A percentile compares a stretch with the other conserved stretches of the same genome.
Conservation (phyloP, 92 coral and sea anemone genomes). For the Actinernus sp. region DNA sequence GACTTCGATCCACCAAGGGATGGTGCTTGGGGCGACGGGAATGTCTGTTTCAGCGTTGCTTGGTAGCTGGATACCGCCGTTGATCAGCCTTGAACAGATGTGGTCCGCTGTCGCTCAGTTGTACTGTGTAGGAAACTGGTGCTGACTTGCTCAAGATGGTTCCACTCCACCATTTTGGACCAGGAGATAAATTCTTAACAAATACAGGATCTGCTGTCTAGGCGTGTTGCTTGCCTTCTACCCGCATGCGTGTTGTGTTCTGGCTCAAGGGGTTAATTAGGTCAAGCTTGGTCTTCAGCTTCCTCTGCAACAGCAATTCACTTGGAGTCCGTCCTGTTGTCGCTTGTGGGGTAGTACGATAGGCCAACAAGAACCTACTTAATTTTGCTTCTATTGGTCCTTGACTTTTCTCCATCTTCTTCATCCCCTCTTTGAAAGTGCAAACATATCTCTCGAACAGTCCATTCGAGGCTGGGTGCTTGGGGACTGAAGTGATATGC, state of each 20-base stretch:
- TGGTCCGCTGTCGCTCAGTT: neutral
- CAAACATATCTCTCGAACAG: constrained; percentile 33
- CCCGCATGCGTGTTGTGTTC: constrained; percentile 1
- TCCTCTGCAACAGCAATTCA: constrained; percentile 21
- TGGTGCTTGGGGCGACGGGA: no score
- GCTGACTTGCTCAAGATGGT: neutral
- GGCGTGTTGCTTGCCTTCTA: constrained; percentile 13
- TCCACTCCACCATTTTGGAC: neutral
- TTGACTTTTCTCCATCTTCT: constrained; percentile 22
- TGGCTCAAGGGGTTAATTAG: constrained; percentile 34
- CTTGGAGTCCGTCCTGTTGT: constrained; percentile 35
- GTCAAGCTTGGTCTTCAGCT: constrained; percentile 28
- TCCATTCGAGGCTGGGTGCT: constrained; percentile 56
- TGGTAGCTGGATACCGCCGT: no score
- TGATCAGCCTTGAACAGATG: no score
- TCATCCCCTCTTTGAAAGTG: constrained; percentile 41
- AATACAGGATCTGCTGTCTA: constrained; percentile 9
- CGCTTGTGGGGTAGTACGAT: constrained; percentile 37
- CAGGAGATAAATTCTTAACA: constrained; percentile 1
- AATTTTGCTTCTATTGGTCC: constrained; percentile 26
- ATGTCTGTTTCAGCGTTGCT: no score
- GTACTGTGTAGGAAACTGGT: neutral
- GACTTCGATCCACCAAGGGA: no score
- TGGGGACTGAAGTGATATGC: constrained; percentile 38
- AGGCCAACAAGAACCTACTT: constrained; percentile 21